Evolutionary conservation across 2,797 vertebrate genomes (phyloP), one percentile per base, ranked within the genome.

Genomic region (Lycodopsis pacificus): DNA sequence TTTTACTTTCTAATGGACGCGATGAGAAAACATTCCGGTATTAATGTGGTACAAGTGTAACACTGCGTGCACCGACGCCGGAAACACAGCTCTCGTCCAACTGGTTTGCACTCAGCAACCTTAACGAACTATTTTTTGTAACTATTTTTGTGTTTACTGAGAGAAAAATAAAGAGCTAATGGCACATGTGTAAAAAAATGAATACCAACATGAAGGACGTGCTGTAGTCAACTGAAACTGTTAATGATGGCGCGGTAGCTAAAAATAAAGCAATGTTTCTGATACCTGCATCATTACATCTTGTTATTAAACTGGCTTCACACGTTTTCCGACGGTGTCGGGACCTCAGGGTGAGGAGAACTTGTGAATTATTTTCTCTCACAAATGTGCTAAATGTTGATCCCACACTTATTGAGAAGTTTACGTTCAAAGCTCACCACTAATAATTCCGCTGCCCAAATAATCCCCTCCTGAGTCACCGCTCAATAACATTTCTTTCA

Each of bases 401-500:
- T 51, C 58, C 36, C 32, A 44, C 17, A 11, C 79, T 84, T 78
- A 84, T 74, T 84, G 77, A 76, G 73, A 84, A 78, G 58, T 86
- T 87, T 78, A 58, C 25, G 70, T 66, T 71, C 63, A 69, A 32
- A 78, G 27, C 59, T 34, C 36, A 57, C 72, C 57, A 63, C 64
- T 82, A 79, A 80, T 74, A 73, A 68, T 34, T 72, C 77, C 76
- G 53, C 78, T 73, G 80, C 58, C 62, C 77, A 67, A 80, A 78
- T 70, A 86, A 27, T 68, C 62, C 75, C 65, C 20, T 62, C 34
- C 65, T 20, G 63, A 82, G 79, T 75, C 75, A 25, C 59, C 70
- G 38, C 71, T 71, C 79, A 76, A 80, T 78, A 76, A 85, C 64
- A 69, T 82, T 71, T 77, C 51, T 80, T 83, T 86, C 69, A 80